A percentile compares a stretch with the other conserved stretches of the same genome.
Conservation (phyloP, 2,888 invertebrate genomes). For the Orthonychiurus folsomi region DNA sequence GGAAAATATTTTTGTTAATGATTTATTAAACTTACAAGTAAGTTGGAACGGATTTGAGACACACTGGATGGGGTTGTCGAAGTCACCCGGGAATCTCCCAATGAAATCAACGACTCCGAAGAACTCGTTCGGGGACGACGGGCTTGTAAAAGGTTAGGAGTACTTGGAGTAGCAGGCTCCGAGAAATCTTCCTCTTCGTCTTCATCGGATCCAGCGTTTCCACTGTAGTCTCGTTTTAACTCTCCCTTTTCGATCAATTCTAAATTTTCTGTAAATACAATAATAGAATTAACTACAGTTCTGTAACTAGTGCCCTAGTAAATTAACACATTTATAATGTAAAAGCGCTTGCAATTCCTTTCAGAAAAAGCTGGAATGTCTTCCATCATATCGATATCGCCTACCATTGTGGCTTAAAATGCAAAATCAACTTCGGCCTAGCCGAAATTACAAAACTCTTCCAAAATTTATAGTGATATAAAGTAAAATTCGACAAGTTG, state of each 20-base stretch:
- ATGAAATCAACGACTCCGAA: conserved; percentile 22
- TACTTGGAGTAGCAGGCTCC: conserved; percentile 32
- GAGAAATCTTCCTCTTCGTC: conserved; percentile 53
- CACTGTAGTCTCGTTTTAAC: conserved; percentile 60
- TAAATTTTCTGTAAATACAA: conserved; percentile 55
- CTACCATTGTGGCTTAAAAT: not conserved
- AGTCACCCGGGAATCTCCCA: conserved; percentile 11
- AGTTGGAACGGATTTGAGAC: conserved; percentile 37
- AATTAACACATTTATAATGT: too few species aligned
- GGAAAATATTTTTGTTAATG: too few species aligned
- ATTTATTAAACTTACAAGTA: conserved; percentile 33
- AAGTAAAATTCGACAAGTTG: too few species aligned
- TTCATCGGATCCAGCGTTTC: conserved; percentile 47
- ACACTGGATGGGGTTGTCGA: conserved; percentile 23
- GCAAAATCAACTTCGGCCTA: too few species aligned
- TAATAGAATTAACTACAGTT: too few species aligned
- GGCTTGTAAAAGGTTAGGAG: conserved; percentile 25
- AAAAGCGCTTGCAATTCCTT: too few species aligned
- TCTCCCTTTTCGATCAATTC: conserved; percentile 77
- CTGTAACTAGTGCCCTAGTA: too few species aligned
- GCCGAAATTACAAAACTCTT: too few species aligned
- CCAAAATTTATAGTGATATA: too few species aligned
- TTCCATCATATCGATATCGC: too few species aligned
- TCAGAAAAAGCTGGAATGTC: too few species aligned
- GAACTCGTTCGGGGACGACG: conserved; percentile 35